phyloP scores from a whole-genome alignment of 2,113 vertebrate species.

The Amia ocellicauda region DNA sequence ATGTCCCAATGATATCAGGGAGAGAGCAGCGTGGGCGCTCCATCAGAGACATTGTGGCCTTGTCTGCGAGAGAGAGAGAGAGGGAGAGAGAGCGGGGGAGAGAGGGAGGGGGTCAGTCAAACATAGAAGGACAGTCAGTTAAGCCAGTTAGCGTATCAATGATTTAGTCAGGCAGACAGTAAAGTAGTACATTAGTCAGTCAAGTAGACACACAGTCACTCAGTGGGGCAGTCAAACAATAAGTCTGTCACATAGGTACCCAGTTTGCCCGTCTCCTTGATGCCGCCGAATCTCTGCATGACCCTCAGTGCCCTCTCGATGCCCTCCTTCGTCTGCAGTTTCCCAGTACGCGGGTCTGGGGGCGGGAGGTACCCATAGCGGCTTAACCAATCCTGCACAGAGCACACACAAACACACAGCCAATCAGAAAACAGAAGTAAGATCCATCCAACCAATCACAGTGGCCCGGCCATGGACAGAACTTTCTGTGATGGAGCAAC shows the following conservation, averaged over 20 bases:
- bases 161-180: background rate
- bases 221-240: too few relatives aligned
- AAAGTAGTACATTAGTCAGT: too few relatives aligned
- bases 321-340: constrained; percentile 68
- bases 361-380: constrained; percentile 82
- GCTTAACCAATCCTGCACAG: constrained; percentile 76
- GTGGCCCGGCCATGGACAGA: too few relatives aligned
- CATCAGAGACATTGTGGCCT: constrained; percentile 69
- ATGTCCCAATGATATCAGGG: constrained; percentile 72
- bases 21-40: constrained; percentile 77
- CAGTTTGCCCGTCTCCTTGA: constrained; percentile 68
- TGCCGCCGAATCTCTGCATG: constrained; percentile 81
- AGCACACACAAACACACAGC: constrained; percentile 2
- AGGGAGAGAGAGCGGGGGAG: too few relatives aligned
- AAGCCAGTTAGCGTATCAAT: too few relatives aligned
- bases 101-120: background rate
- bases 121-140: background rate
- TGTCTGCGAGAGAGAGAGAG: constrained; percentile 51
- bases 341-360: constrained; percentile 67
- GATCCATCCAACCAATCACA: too few relatives aligned
- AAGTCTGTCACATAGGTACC: too few relatives aligned
- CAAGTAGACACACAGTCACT: too few relatives aligned
- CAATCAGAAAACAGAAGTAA: too few relatives aligned
- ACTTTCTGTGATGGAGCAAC: too few relatives aligned
- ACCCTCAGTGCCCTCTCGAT: constrained; percentile 66